Evolutionary conservation across 2,113 vertebrate genomes (phyloP), one percentile per base, ranked within the genome.

Genomic region (Phrynocephalus versicolor): DNA sequence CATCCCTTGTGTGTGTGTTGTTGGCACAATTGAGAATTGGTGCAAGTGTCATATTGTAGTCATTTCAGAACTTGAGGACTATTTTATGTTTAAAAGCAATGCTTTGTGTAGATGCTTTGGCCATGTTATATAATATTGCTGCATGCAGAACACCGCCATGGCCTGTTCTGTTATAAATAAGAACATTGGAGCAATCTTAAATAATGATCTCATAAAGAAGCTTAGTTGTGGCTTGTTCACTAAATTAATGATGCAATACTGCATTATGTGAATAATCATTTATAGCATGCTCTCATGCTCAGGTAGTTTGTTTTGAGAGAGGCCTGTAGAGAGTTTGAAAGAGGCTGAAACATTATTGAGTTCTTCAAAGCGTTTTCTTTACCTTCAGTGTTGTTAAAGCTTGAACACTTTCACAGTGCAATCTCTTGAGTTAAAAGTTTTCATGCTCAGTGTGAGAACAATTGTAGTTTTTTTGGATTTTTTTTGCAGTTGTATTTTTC

Each of bases 261-360:
- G 64, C 27, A 18, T 6, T 71, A 2, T 19, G 15, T 30, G 16
- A 9, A 15, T 27, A 3, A 75, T n/a, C 60, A 30, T 84, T 15
- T 16, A n/a, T 30, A 13, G 87, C 85, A 3, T 35, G 71, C 58
- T 0, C 6, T 19, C 15, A 2, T 6, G n/a, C 15, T 0, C 14
- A 1, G 39, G 2, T 69, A 23, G 5, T 19, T 25, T 72, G 45
- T 41, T 6, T 37, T 13, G 87, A 79, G 70, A 57, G 74, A 76
- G 30, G 15, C 58, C 55, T 51, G 41, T 51, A 2, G 30, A 41
- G n/a, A n/a, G 8, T n/a, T n/a, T n/a, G n/a, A n/a, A n/a, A n/a
- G 10, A 51, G 45, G 82, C 1, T 10, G 73, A 0, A 0, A 16
- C 75, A 0, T 60, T 82, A 41, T n/a, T 1, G 3, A 85, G 27